Conservation (phyloP, 2,888 invertebrate genomes). For the Oithona nana region DNA sequence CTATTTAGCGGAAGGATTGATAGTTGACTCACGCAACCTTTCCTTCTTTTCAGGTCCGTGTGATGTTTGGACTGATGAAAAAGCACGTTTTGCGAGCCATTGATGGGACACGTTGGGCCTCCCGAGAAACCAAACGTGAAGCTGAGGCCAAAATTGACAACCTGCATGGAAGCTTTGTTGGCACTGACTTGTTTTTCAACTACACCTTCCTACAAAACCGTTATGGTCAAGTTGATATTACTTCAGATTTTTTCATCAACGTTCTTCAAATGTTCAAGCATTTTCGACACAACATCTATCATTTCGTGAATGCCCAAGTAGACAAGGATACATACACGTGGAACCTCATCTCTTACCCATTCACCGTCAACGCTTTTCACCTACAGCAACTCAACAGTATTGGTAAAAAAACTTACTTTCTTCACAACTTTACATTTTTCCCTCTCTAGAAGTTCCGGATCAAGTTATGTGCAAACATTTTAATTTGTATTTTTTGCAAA, state of each 20-base stretch:
- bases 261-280: conserved; percentile 9
- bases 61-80: conserved; percentile 4
- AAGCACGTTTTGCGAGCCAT: not conserved
- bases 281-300: conserved; percentile 11
- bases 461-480: too few relatives aligned
- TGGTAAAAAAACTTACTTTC: too few relatives aligned
- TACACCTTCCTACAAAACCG: conserved; percentile 4
- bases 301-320: not conserved
- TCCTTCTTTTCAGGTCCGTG: not conserved
- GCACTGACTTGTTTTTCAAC: conserved; percentile 1
- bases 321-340: conserved; percentile 11
- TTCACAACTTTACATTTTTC: too few relatives aligned
- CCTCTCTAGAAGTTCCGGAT: too few relatives aligned
- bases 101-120: not conserved
- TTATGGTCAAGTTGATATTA: not conserved
- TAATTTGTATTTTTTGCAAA: too few relatives aligned
- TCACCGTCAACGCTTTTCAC: conserved; percentile 15
- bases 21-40: conserved; percentile 5
- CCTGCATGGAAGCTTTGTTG: conserved; percentile 4
- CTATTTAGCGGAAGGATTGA: not conserved
- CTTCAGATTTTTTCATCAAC: conserved; percentile 4
- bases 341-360: conserved; percentile 14
- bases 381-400: conserved; percentile 14
- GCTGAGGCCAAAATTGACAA: not conserved
- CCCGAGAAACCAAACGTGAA: not conserved